Evolutionary conservation across 2,113 vertebrate genomes (phyloP), one percentile per base, ranked within the genome.

Genomic region (Cebidichthys violaceus): DNA sequence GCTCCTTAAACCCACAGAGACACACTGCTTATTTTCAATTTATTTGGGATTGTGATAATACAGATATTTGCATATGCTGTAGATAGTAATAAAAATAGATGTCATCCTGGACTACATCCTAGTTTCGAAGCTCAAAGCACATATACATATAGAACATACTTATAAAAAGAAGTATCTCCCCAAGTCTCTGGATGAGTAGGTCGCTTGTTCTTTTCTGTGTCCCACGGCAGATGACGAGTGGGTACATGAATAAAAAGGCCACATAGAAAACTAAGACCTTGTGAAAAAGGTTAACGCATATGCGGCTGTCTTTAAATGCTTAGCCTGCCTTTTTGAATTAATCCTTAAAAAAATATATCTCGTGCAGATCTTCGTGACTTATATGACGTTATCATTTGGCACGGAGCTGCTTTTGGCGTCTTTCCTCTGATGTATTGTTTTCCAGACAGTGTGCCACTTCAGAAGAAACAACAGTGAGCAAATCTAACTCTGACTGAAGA

Each of bases 351-450:
- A 68, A 83, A 81, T 84, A 81, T 84, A 59, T 80, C 18, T 45
- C 64, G 68, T 65, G 59, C 35, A 82, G 64, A 84, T 88, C 70
- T 83, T 82, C 81, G 65, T 80, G 76, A 90, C 78, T 83, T 54
- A 62, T 66, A 13, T n/a, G n/a, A n/a, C n/a, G 39, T 31, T 54
- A 68, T 87, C 41, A 18, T 79, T 70, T 62, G 66, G 79, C 73
- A 60, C 68, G 24, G 47, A 82, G 73, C n/a, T 81, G 66, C 78
- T 79, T 81, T 50, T 69, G 71, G 61, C 75, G 39, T 77, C 39
- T 59, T 69, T 75, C 31, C 67, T 83, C 78, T 84, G 69, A 79
- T 78, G 22, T 60, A 24, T 75, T 75, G 37, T 82, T 84, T 84
- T 86, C 9, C 65, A 87, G 69, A 87, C 55, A 67, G 86, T 75